phyloP scores from a whole-genome alignment of 2,888 invertebrate genomes.

The Drosophila rellima region DNA sequence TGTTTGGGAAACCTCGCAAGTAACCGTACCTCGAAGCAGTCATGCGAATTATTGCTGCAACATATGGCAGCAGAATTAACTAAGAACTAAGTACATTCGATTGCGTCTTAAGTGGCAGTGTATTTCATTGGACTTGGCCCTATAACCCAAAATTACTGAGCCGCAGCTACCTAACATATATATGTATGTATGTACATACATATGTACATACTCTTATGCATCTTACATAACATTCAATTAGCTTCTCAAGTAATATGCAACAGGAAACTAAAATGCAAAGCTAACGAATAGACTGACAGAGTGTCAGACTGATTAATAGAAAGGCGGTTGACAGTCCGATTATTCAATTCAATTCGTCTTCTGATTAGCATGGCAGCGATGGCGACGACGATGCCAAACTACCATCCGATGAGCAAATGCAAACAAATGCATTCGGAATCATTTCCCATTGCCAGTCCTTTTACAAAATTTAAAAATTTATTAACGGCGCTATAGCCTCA shows the following conservation, averaged over 20 bases:
- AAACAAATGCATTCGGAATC: slow-evolving; percentile 34
- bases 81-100: slow-evolving; percentile 46
- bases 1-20: slow-evolving; percentile 57
- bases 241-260: slow-evolving; percentile 54
- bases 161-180: background rate
- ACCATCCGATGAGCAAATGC: slow-evolving; percentile 10
- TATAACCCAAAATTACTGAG: slow-evolving; percentile 60
- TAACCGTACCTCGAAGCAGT: slow-evolving; percentile 45
- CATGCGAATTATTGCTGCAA: slow-evolving; percentile 68
- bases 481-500: slow-evolving; percentile 34
- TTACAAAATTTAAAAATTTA: slow-evolving; percentile 54
- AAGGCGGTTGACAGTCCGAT: slow-evolving; percentile 44
- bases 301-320: slow-evolving; percentile 25
- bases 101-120: slow-evolving; percentile 57
- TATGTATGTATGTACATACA: too few relatives aligned
- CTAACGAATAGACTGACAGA: slow-evolving; percentile 17
- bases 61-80: slow-evolving; percentile 57
- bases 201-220: background rate
- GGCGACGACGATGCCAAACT: background rate
- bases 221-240: slow-evolving; percentile 61
- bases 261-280: slow-evolving; percentile 34
- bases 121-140: slow-evolving; percentile 66
- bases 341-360: slow-evolving; percentile 13
- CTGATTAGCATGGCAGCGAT: slow-evolving; percentile 29
- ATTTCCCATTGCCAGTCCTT: slow-evolving; percentile 24